Conservation (phyloP, 2,888 invertebrate genomes). For the Drosophila villosipedis region DNA sequence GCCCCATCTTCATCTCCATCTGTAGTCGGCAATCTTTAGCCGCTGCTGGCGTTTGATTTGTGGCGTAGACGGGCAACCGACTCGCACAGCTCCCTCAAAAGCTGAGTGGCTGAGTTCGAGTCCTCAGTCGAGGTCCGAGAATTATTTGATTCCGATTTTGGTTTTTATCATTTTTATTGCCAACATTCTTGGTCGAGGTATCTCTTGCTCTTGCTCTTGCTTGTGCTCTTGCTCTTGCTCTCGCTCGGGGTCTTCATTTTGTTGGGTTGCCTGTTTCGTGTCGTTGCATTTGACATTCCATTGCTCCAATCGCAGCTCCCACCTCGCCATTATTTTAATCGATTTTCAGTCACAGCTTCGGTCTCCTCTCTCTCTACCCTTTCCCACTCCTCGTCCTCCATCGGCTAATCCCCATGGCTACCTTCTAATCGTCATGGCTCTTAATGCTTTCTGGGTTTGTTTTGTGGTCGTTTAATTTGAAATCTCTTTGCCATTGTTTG, state of each 20-base stretch:
- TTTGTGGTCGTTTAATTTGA: slow-evolving; percentile 63
- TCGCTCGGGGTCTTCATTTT: slow-evolving; percentile 11
- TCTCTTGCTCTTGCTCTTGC: background rate
- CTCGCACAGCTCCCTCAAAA: slow-evolving; percentile 1
- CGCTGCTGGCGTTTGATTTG: slow-evolving; percentile 73
- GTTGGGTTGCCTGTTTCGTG: slow-evolving; percentile 38
- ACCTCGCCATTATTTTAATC: slow-evolving; percentile 69
- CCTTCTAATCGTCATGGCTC: slow-evolving; percentile 15
- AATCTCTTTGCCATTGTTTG: slow-evolving; percentile 51
- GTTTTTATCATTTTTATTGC: slow-evolving; percentile 73
- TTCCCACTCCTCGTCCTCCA: background rate
- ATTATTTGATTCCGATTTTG: slow-evolving; percentile 61
- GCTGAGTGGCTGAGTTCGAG: slow-evolving; percentile 16
- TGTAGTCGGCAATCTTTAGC: slow-evolving; percentile 45
- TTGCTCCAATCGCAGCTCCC: slow-evolving; percentile 56
- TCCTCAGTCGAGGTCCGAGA: slow-evolving; percentile 37
- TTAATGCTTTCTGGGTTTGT: slow-evolving; percentile 55
- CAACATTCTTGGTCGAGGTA: slow-evolving; percentile 36
- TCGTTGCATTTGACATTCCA: slow-evolving; percentile 73
- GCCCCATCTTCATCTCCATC: slow-evolving; percentile 35
- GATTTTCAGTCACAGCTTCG: slow-evolving; percentile 65
- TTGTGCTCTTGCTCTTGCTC: background rate
- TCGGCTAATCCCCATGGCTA: slow-evolving; percentile 22
- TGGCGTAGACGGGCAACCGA: slow-evolving; percentile 69
- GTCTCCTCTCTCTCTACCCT: background rate